These are phyloP conservation scores for Eupithecia insigniata DNA, from an alignment of 2,888 invertebrate species.

Conservation along the genomic window DNA sequence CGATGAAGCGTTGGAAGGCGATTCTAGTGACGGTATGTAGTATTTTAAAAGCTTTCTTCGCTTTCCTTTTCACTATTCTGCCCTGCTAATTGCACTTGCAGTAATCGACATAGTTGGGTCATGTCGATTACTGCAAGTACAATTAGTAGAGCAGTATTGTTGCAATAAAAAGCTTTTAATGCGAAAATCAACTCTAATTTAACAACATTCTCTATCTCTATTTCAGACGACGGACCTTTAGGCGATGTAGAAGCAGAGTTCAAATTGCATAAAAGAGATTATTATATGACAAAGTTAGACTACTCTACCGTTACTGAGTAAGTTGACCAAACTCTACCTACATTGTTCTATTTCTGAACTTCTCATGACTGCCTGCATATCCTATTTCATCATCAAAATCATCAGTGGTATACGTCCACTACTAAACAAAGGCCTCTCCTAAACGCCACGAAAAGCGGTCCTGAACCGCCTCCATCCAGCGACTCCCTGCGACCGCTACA, in stretches of 20 bases:
- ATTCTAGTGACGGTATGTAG: constrained; percentile 26
- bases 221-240: constrained; percentile 69
- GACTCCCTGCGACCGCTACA: too few relatives aligned
- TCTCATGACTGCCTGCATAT: too few relatives aligned
- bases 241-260: constrained; percentile 90
- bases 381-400: too few relatives aligned
- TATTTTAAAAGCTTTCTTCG: not conserved
- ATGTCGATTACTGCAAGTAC: too few relatives aligned
- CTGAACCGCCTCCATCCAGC: too few relatives aligned
- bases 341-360: too few relatives aligned
- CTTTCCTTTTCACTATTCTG: not conserved
- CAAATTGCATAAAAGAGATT: constrained; percentile 92
- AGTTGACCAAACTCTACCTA: constrained; percentile 17
- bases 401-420: too few relatives aligned
- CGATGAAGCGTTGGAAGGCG: constrained; percentile 22
- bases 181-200: not conserved
- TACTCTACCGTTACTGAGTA: constrained; percentile 91
- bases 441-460: too few relatives aligned
- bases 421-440: too few relatives aligned
- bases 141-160: too few relatives aligned
- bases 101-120: too few relatives aligned
- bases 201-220: constrained; percentile 19
- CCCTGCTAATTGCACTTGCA: too few relatives aligned
- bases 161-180: not conserved
- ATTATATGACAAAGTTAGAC: constrained; percentile 95